Percentiles rank a stretch among this genome's conserved stretches.
Evolutionary conservation across 2,113 vertebrate species (phyloP).

Genomic region (Pontoporia blainvillei): DNA sequence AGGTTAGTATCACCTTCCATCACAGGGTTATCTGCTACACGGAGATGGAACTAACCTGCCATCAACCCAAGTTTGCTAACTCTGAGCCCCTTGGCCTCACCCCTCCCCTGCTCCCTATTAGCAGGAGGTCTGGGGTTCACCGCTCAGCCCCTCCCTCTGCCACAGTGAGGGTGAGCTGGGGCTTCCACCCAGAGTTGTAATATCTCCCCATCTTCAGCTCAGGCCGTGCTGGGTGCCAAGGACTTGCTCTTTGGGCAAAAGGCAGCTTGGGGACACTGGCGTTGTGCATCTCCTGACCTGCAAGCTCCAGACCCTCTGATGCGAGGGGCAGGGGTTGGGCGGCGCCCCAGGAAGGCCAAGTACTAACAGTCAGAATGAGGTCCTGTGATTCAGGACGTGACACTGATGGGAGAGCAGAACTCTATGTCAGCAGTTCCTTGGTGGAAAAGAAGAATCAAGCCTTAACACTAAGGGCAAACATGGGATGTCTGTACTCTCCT

Average conservation of each 20-base stretch:
- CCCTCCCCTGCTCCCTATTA: background rate
- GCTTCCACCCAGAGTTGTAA: no score
- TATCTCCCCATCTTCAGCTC: background rate
- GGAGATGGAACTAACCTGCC: background rate
- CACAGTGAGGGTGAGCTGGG: rapidly evolving
- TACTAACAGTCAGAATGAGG: background rate
- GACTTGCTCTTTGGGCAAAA: background rate
- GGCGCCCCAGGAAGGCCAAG: background rate
- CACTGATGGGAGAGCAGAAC: background rate
- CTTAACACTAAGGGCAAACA: background rate
- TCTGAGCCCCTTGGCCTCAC: background rate
- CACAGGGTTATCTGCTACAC: background rate
- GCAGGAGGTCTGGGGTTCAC: rapidly evolving
- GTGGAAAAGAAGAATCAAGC: background rate
- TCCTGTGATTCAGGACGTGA: background rate
- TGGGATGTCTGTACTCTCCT: background rate
- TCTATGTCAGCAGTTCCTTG: background rate
- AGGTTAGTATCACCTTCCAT: background rate
- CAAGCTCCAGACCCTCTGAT: background rate
- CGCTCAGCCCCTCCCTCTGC: background rate
- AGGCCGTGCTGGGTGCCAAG: no score
- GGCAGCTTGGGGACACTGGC: rapidly evolving
- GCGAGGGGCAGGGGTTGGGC: rapidly evolving
- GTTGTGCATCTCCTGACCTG: background rate
- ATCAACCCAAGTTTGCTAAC: background rate